phyloP scores from a whole-genome alignment of 2,888 invertebrate species.

The Thyatira batis region DNA sequence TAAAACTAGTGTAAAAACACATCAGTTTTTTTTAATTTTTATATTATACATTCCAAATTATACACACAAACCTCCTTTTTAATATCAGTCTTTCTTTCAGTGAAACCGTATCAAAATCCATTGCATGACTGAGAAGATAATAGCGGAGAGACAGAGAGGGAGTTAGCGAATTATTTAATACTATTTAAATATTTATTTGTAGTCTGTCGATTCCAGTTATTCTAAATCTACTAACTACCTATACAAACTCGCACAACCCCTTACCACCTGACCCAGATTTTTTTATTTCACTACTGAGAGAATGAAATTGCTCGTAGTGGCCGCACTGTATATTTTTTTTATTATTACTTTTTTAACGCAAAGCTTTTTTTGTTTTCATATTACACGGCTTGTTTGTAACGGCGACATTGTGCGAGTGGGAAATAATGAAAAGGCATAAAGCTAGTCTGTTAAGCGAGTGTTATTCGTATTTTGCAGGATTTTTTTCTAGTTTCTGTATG shows the following conservation, averaged over 20 bases:
- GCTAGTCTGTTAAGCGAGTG: background rate
- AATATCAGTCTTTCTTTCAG: too few relatives aligned
- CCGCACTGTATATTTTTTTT: conserved; percentile 38
- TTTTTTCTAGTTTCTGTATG: background rate
- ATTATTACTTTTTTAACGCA: conserved; percentile 49
- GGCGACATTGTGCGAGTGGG: conserved; percentile 21
- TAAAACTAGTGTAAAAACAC: too few relatives aligned
- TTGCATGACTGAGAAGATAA: too few relatives aligned
- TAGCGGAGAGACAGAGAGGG: too few relatives aligned
- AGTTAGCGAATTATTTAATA: too few relatives aligned
- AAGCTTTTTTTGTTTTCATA: conserved; percentile 62
- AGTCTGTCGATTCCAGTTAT: conserved; percentile 37
- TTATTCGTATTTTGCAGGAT: background rate
- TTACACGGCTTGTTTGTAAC: conserved; percentile 35
- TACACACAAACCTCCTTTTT: too few relatives aligned
- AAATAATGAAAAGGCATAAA: conserved; percentile 21
- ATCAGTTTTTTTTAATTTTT: too few relatives aligned
- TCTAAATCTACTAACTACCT: conserved; percentile 33
- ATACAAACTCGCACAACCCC: conserved; percentile 45
- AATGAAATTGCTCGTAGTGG: conserved; percentile 77
- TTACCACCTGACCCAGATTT: conserved; percentile 74
- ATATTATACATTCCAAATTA: too few relatives aligned
- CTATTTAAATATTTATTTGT: too few relatives aligned
- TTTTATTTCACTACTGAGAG: conserved; percentile 71
- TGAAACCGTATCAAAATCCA: too few relatives aligned